Conservation (phyloP, 1,140 invertebrate species). For the Drosophila pruinosa region DNA sequence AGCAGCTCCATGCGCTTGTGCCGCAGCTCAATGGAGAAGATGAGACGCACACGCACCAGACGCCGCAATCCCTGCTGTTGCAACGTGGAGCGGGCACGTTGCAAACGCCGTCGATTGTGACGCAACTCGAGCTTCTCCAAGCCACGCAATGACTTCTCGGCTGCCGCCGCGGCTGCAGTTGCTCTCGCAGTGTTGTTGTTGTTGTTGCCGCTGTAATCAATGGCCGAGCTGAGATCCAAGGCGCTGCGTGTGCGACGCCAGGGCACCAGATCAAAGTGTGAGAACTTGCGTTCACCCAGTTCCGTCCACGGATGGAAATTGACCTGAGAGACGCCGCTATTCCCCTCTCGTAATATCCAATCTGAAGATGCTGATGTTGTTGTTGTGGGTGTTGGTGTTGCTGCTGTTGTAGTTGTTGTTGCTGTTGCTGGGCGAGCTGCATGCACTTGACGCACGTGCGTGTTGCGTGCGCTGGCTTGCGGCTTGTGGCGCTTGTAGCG, state of each 20-base stretch:
- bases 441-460: conserved; percentile 26
- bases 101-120: conserved; percentile 63
- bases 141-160: conserved; percentile 51
- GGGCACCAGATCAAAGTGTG: conserved; percentile 76
- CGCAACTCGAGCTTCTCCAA: conserved; percentile 71
- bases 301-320: conserved; percentile 75
- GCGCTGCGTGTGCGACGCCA: conserved; percentile 73
- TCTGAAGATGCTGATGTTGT: conserved; percentile 55
- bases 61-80: conserved; percentile 55
- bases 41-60: conserved; percentile 69
- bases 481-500: conserved; percentile 72
- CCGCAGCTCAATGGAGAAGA: conserved; percentile 77
- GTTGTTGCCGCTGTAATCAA: conserved; percentile 51
- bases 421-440: neutral
- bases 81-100: conserved; percentile 47
- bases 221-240: conserved; percentile 53
- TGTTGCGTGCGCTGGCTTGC: conserved; percentile 63
- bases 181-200: conserved; percentile 2
- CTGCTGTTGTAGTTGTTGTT: conserved; percentile 3
- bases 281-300: conserved; percentile 43
- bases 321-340: conserved; percentile 53
- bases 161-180: neutral
- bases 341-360: conserved; percentile 71
- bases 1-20: conserved; percentile 78
- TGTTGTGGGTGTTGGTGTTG: too few species aligned